These are phyloP conservation scores for Holothuria glaberrima DNA, from an alignment of 35 echinoderm and acorn worm genomes.

Conservation along the genomic window DNA sequence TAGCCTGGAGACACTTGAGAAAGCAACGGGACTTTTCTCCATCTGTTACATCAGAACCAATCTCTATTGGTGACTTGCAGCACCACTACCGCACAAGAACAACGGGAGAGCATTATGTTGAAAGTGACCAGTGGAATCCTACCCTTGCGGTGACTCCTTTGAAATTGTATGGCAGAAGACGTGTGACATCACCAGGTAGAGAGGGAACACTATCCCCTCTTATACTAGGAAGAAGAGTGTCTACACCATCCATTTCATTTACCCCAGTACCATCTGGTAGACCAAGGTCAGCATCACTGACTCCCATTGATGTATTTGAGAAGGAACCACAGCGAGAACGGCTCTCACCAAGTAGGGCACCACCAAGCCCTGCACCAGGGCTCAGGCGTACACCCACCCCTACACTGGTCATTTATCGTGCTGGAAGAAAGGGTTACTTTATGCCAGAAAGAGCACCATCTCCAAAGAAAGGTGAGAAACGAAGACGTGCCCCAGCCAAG, in stretches of 20 bases:
- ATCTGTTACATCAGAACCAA: slow-evolving; percentile 45
- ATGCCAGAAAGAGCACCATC: slow-evolving; percentile 30
- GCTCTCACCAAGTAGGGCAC: neutral
- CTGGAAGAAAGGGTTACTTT: slow-evolving; percentile 55
- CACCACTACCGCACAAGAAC: slow-evolving; percentile 26
- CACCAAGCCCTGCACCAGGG: slow-evolving; percentile 12
- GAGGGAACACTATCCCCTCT: slow-evolving; percentile 19
- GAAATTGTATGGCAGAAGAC: neutral
- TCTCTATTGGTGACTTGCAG: slow-evolving; percentile 25
- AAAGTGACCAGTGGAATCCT: slow-evolving; percentile 13
- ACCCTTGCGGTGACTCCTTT: slow-evolving; percentile 37
- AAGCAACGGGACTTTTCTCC: slow-evolving; percentile 51
- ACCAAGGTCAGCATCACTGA: slow-evolving; percentile 38
- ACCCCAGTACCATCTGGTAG: slow-evolving; percentile 26
- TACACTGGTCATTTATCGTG: slow-evolving; percentile 41
- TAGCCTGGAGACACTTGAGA: slow-evolving; percentile 12
- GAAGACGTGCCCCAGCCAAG: slow-evolving; percentile 11
- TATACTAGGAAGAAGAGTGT: slow-evolving; percentile 20
- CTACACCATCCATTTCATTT: slow-evolving; percentile 44
- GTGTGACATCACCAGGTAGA: neutral
- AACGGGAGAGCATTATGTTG: slow-evolving; percentile 25
- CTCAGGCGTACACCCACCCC: slow-evolving; percentile 50
- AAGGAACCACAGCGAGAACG: neutral
- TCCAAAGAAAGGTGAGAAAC: slow-evolving; percentile 26
- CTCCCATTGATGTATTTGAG: slow-evolving; percentile 16